Evolutionary conservation across 2,113 vertebrate genomes (phyloP).

Genomic region (Spea multiplicata): DNA sequence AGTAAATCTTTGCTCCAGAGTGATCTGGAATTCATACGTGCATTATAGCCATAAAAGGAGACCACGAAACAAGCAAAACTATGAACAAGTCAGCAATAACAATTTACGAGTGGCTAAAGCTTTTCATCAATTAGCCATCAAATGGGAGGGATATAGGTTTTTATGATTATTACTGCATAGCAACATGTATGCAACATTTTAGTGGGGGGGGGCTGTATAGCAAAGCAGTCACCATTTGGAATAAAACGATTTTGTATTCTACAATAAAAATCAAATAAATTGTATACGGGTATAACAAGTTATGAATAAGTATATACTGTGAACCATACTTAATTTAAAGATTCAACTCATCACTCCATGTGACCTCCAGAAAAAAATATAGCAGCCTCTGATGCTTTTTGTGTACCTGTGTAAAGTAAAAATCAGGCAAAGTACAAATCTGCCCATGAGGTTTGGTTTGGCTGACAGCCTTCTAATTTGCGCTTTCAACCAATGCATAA

Average conservation of each 20-base stretch:
- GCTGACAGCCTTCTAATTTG: constrained; percentile 7
- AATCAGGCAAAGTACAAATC: neutral
- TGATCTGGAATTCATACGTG: constrained; percentile 47
- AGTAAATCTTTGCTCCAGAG: constrained; percentile 33
- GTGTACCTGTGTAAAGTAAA: neutral
- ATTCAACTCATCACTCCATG: neutral
- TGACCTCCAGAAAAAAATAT: neutral
- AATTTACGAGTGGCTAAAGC: constrained; percentile 43
- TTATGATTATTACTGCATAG: constrained; percentile 44
- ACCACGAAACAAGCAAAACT: constrained; percentile 31
- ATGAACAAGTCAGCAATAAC: constrained; percentile 42
- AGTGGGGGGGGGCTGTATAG: neutral
- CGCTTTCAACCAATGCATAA: neutral
- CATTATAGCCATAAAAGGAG: constrained; percentile 40
- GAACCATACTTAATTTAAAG: neutral
- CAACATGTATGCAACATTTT: constrained; percentile 34
- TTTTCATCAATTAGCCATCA: constrained; percentile 48
- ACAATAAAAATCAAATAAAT: neutral
- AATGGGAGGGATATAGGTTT: constrained; percentile 41
- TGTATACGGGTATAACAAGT: neutral
- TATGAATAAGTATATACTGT: too few relatives aligned
- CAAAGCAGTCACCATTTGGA: neutral
- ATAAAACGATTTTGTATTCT: neutral
- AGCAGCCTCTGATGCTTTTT: neutral
- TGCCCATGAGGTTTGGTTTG: neutral